Conservation (phyloP, 2,113 vertebrate species). For the Lamprotornis superbus region DNA sequence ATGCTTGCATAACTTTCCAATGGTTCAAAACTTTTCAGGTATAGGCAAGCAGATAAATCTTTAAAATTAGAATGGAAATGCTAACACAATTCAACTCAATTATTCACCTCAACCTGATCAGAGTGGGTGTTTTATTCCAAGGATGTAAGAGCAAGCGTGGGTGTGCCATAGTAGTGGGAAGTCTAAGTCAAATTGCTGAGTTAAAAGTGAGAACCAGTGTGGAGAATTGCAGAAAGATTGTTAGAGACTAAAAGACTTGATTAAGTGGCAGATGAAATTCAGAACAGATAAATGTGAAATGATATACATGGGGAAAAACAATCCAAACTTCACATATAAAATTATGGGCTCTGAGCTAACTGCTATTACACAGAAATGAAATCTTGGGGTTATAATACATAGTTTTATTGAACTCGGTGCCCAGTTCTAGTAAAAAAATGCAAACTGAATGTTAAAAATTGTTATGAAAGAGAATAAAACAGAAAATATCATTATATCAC, state of each 20-base stretch:
- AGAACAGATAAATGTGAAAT: background rate
- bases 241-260: background rate
- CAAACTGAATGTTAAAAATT: background rate
- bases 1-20: background rate
- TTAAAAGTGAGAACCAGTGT: background rate
- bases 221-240: background rate
- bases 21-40: background rate
- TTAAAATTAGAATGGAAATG: background rate
- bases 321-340: background rate
- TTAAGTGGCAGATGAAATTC: slow-evolving; percentile 5
- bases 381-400: background rate
- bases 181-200: background rate
- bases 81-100: background rate
- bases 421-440: background rate
- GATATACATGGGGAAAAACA: background rate
- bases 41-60: background rate
- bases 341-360: background rate
- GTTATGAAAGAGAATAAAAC: background rate
- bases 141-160: background rate
- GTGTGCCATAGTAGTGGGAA: background rate
- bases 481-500: background rate
- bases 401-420: background rate
- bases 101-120: background rate
- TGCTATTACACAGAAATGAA: slow-evolving; percentile 10
- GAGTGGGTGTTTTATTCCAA: background rate